Evolutionary conservation across 2,113 vertebrate genomes (phyloP).

Genomic region (Theristicus caerulescens): DNA sequence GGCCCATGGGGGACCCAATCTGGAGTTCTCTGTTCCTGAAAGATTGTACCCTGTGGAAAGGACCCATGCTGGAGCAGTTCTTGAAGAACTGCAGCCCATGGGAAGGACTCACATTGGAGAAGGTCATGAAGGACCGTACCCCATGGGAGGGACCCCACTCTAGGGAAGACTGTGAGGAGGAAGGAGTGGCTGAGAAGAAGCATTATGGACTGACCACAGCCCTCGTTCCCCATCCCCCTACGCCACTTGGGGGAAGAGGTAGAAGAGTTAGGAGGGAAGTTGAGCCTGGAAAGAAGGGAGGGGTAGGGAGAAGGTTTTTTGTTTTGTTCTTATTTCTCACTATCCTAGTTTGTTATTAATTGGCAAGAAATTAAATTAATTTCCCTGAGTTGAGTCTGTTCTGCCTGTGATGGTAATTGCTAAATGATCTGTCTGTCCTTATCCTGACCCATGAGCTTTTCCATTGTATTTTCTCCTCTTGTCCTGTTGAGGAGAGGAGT

Average conservation of each 20-base stretch:
- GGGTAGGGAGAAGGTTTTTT: background rate
- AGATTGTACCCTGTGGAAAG: background rate
- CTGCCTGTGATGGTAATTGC: background rate
- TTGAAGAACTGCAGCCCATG: background rate
- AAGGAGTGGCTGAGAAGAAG: background rate
- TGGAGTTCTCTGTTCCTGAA: background rate
- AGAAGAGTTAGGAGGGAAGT: background rate
- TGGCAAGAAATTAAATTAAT: background rate
- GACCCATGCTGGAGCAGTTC: background rate
- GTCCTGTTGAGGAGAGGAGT: background rate
- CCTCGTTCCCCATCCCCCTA: background rate
- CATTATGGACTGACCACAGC: background rate
- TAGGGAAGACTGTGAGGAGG: background rate
- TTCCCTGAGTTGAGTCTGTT: background rate
- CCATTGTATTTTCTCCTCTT: background rate
- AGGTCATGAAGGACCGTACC: background rate
- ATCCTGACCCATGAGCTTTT: background rate
- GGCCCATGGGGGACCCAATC: background rate
- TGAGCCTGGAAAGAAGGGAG: background rate
- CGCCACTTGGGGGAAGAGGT: accelerated
- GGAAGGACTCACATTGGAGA: background rate
- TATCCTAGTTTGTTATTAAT: background rate
- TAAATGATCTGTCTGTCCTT: background rate
- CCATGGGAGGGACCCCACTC: background rate
- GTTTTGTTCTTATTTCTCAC: background rate